Conservation (phyloP, 2,113 vertebrate species). For the Epinephelus moara region DNA sequence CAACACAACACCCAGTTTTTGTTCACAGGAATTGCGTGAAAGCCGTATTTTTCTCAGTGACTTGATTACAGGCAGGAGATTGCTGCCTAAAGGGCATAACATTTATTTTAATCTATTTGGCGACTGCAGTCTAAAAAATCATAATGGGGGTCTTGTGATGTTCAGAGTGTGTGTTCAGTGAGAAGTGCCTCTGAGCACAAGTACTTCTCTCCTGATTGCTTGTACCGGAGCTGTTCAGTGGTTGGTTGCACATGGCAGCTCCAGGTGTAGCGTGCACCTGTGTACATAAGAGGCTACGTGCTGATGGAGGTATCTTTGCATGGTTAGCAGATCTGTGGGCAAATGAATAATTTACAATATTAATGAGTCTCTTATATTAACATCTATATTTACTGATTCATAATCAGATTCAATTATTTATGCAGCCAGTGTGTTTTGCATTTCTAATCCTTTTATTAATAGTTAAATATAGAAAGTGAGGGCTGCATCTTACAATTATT, state of each 20-base stretch:
- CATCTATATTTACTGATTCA: slow-evolving; percentile 7
- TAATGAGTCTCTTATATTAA: slow-evolving; percentile 25
- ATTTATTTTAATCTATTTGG: slow-evolving; percentile 10
- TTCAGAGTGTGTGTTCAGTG: background rate
- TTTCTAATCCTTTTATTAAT: background rate
- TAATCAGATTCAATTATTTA: slow-evolving; percentile 11
- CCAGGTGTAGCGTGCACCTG: slow-evolving; percentile 47
- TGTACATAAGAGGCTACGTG: background rate
- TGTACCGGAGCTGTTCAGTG: slow-evolving; percentile 15
- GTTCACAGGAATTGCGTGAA: background rate
- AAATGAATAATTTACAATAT: slow-evolving; percentile 40
- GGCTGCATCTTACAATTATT: background rate
- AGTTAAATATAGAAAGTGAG: background rate
- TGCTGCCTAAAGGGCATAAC: slow-evolving; percentile 12
- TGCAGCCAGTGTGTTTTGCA: background rate
- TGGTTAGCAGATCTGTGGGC: slow-evolving; percentile 10
- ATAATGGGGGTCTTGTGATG: background rate
- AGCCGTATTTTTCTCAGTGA: background rate
- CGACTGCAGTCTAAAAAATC: slow-evolving; percentile 3
- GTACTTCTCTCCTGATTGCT: no score
- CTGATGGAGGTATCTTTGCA: slow-evolving; percentile 13
- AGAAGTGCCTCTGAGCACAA: slow-evolving; percentile 15
- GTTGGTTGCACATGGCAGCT: slow-evolving; percentile 1
- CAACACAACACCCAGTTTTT: background rate
- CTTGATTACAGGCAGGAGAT: slow-evolving; percentile 22